A percentile compares a stretch with the other conserved stretches of the same genome.
phyloP scores from a whole-genome alignment of 2,888 invertebrate species.

The Agonum fuliginosum region DNA sequence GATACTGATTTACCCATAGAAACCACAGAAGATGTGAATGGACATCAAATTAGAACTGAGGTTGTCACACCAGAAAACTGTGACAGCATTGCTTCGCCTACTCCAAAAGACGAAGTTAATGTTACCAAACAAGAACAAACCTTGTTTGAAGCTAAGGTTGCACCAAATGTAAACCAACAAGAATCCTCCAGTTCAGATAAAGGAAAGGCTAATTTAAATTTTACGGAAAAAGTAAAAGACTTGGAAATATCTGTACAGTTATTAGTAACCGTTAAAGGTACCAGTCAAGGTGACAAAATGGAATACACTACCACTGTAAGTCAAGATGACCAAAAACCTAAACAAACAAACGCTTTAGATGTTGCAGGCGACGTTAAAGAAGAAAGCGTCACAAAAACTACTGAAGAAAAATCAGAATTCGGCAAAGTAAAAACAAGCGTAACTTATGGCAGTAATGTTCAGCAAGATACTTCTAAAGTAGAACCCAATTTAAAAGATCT shows the following conservation, averaged over 20 bases:
- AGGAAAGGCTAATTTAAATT: constrained; percentile 47
- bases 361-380: constrained; percentile 10
- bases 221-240: constrained; percentile 52
- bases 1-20: constrained; percentile 26
- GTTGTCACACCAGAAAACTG: constrained; percentile 38
- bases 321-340: constrained; percentile 40
- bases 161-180: neutral
- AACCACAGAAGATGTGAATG: too few species aligned
- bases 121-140: constrained; percentile 49
- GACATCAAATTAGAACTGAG: too few species aligned
- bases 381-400: constrained; percentile 43
- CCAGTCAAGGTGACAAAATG: constrained; percentile 55
- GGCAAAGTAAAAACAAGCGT: constrained; percentile 55
- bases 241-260: constrained; percentile 55
- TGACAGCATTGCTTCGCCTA: constrained; percentile 35
- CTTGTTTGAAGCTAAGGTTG: constrained; percentile 45
- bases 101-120: constrained; percentile 5
- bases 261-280: constrained; percentile 55
- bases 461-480: constrained; percentile 10
- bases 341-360: neutral
- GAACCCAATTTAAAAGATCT: constrained; percentile 36
- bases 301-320: constrained; percentile 46
- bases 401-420: constrained; percentile 53
- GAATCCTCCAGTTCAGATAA: constrained; percentile 20
- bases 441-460: constrained; percentile 33